Base-by-base conservation (phyloP, 2,113 vertebrate species). In the Hystrix brachyura region DNA sequence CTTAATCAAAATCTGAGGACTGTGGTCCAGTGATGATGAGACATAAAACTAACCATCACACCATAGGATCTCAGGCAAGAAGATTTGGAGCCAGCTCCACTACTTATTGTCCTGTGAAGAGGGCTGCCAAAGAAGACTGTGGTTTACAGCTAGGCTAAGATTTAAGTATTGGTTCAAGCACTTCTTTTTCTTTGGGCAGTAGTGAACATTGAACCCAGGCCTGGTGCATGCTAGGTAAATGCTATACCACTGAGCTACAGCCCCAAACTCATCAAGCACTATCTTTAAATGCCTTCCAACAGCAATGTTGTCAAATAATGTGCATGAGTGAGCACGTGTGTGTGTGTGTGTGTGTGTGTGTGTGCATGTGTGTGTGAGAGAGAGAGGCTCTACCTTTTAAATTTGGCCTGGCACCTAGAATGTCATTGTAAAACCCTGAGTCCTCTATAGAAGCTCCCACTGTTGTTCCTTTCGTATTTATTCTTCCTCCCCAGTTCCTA, bases 141-240 rank as follows among this genome's bases (percentile, higher is more conserved):
- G 23, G 57, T 79, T 82, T 92, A 57, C 53, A 76, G 59, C 38
- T 19, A 76, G 51, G 38, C 64, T 92, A 19, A 97, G 87, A 83
- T 90, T 78, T 92, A 57, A 94, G 25, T 48, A 82, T 34, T 62
- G 55, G 71, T 25, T 96, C 46, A 88, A 87, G 17, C 8, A 29
- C 19, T 18, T 64, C 89, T 60, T 71, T 76, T 65, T 32, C 1
- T 78, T 76, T 51, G 14, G 23, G 14, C 4, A 29, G 27, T 17
- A 78, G 46, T 2, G 1, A 78, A 51, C 13, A 51, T 18, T 32
- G 13, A 78, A 8, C 13, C 25, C 27, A 78, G 14, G 27, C 27
- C 25, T 51, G 15, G 27, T 78, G 25, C 6, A 51, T 78, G 74
- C 74, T n/a, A n/a, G 32, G 53, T 32, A 57, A 11, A 32, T 57